These are phyloP conservation scores for Enteromius treurensis DNA, from an alignment of 2,797 vertebrate genomes.

Conservation along the genomic window DNA sequence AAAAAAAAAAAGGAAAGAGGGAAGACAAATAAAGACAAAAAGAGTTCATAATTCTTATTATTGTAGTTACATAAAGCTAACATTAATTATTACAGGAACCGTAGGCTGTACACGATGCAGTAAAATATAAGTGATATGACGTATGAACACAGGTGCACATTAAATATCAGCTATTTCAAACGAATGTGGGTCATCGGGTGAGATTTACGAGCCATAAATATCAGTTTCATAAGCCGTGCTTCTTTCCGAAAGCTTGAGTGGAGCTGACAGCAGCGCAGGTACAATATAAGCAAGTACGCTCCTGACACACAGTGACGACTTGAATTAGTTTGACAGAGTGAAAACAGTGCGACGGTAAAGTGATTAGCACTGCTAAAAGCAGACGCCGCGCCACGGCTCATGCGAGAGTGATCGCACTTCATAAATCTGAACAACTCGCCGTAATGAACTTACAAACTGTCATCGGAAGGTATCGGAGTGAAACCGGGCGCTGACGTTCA, in stretches of 20 bases:
- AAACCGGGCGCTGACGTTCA: not conserved
- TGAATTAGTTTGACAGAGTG: slow-evolving; percentile 39
- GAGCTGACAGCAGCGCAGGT: not conserved
- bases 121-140: not conserved
- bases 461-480: not conserved
- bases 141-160: not conserved
- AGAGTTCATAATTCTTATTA: too few relatives aligned
- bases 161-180: not conserved
- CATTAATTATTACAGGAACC: too few relatives aligned
- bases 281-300: not conserved
- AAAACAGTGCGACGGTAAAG: slow-evolving; percentile 35
- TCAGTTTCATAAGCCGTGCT: not conserved
- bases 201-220: not conserved
- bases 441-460: not conserved
- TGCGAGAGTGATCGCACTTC: slow-evolving; percentile 7
- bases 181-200: not conserved
- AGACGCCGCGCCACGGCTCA: slow-evolving; percentile 2
- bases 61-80: not conserved
- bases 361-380: slow-evolving; percentile 42
- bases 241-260: not conserved
- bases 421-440: slow-evolving; percentile 12
- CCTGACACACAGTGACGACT: not conserved
- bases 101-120: too few relatives aligned
- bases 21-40: too few relatives aligned
- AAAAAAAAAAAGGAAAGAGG: too few relatives aligned